These are phyloP conservation scores for Ctenopoma kingsleyae DNA, from an alignment of 2,797 vertebrate species.

Conservation along the genomic window DNA sequence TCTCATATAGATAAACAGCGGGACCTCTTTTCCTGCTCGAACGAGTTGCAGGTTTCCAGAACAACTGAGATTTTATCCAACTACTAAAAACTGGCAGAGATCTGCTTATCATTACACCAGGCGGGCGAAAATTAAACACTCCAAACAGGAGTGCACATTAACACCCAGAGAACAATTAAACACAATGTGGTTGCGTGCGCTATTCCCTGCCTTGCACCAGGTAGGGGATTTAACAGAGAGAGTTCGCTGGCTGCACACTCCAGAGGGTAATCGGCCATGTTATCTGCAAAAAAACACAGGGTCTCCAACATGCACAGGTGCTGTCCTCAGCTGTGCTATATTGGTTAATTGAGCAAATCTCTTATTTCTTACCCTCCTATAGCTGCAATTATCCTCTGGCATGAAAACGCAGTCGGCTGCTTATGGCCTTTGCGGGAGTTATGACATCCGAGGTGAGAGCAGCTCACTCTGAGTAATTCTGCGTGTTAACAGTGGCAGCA, in stretches of 20 bases:
- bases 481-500: conserved; percentile 15
- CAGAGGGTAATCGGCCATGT: conserved; percentile 83
- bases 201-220: conserved; percentile 70
- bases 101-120: conserved; percentile 68
- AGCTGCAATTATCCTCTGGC: conserved; percentile 79
- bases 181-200: conserved; percentile 44
- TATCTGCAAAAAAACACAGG: conserved; percentile 62
- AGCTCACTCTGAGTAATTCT: conserved; percentile 37
- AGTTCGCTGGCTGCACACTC: conserved; percentile 57
- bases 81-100: conserved; percentile 66
- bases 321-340: conserved; percentile 81
- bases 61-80: conserved; percentile 57
- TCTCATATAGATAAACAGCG: conserved; percentile 61
- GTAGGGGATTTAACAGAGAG: conserved; percentile 63
- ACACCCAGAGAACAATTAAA: conserved; percentile 78
- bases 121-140: conserved; percentile 76
- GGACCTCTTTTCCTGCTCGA: conserved; percentile 37
- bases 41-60: conserved; percentile 43
- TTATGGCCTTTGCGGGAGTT: conserved; percentile 65
- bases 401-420: conserved; percentile 59
- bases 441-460: conserved; percentile 60
- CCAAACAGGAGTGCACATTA: conserved; percentile 72
- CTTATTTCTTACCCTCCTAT: conserved; percentile 84
- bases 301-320: conserved; percentile 82
- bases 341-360: conserved; percentile 88